A percentile compares a stretch with the other conserved stretches of the same genome.
Conservation (phyloP, 2,888 invertebrate species). For the Epistrophella euchroma region DNA sequence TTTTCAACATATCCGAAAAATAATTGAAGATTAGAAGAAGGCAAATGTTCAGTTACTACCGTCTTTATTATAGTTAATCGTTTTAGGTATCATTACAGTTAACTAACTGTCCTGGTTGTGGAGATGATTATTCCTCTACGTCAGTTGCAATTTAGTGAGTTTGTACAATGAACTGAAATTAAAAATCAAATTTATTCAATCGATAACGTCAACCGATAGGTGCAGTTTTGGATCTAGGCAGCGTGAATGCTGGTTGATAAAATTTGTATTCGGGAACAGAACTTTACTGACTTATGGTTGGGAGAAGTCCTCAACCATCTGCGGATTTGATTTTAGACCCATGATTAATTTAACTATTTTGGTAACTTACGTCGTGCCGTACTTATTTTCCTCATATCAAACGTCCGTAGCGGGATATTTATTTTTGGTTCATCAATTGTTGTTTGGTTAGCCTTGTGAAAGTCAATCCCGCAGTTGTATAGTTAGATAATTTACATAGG, state of each 20-base stretch:
- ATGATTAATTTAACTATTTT: background rate
- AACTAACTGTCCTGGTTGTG: no score
- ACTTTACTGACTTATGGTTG: background rate
- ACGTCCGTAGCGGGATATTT: background rate
- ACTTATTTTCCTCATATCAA: background rate
- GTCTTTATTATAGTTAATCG: background rate
- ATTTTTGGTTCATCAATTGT: background rate
- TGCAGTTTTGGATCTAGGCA: background rate
- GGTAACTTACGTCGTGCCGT: background rate
- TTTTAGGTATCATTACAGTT: no score
- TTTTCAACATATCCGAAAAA: no score
- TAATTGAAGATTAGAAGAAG: background rate
- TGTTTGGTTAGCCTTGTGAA: background rate
- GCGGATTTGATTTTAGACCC: background rate
- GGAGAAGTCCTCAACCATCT: background rate
- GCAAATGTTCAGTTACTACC: background rate
- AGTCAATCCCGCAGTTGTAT: background rate
- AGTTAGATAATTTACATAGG: background rate
- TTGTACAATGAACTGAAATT: background rate
- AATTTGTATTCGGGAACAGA: background rate
- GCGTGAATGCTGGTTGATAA: background rate
- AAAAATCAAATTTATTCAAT: background rate
- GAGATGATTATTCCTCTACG: background rate
- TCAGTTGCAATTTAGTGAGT: background rate
- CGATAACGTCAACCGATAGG: background rate